These are phyloP conservation scores for Lasiurus cinereus DNA, from an alignment of 2,113 vertebrate genomes.

Conservation along the genomic window DNA sequence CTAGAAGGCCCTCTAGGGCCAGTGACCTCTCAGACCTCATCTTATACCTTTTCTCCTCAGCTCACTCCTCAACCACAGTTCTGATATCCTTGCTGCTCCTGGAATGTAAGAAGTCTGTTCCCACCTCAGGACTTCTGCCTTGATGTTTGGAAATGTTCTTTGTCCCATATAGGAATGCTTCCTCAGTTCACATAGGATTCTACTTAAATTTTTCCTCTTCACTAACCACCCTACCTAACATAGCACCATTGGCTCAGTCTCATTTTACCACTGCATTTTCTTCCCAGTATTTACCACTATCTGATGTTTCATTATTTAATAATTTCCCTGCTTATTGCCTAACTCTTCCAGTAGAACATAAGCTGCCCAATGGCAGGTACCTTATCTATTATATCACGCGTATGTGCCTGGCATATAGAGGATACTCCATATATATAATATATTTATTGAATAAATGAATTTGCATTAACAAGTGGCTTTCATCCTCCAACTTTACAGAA, in stretches of 20 bases:
- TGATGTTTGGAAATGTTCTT: background rate
- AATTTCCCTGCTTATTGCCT: background rate
- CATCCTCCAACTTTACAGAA: slow-evolving; percentile 20
- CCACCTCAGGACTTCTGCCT: background rate
- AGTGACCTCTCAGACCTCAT: background rate
- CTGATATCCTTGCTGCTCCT: background rate
- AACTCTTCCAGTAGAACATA: background rate
- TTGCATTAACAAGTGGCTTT: background rate
- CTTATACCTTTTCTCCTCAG: background rate
- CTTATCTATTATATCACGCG: background rate
- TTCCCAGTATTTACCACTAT: background rate
- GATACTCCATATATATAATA: background rate
- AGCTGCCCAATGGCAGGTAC: background rate
- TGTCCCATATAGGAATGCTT: background rate
- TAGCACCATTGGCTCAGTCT: background rate
- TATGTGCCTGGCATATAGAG: background rate
- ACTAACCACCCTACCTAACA: background rate
- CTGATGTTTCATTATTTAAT: background rate
- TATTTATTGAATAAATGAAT: slow-evolving; percentile 6
- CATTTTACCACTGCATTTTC: background rate
- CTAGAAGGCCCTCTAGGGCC: background rate
- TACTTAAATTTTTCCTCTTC: background rate
- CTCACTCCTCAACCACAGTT: background rate
- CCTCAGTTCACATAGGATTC: slow-evolving; percentile 21
- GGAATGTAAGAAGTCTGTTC: background rate